Evolutionary conservation across 2,888 invertebrate genomes (phyloP).

Genomic region (Archaeoteleia sp.): DNA sequence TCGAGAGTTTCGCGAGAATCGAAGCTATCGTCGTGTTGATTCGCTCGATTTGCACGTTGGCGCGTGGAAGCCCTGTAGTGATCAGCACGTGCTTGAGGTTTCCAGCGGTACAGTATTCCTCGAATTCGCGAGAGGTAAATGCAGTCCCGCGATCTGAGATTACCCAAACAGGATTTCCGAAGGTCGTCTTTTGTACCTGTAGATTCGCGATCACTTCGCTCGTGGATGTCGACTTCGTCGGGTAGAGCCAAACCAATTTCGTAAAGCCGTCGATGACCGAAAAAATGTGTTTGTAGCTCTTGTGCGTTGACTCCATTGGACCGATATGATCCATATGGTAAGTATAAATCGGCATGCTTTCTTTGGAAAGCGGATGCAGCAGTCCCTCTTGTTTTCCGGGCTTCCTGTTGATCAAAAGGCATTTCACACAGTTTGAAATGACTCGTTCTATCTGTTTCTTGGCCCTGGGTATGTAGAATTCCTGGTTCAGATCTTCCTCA

Average conservation of each 20-base stretch:
- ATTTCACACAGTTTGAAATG: conserved; percentile 3
- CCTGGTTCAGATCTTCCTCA: background rate
- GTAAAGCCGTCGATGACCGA: conserved; percentile 1
- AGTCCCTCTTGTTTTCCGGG: conserved; percentile 5
- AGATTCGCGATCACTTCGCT: background rate
- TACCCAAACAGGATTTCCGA: background rate
- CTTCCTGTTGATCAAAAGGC: conserved; percentile 5
- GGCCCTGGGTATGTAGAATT: background rate
- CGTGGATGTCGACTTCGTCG: background rate
- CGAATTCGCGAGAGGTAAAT: background rate
- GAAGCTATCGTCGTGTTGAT: conserved; percentile 59
- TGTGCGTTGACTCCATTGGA: background rate
- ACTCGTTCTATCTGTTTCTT: background rate
- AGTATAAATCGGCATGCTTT: too few species aligned
- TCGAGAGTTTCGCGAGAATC: conserved; percentile 62
- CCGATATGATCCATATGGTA: conserved; percentile 13
- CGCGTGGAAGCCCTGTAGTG: background rate
- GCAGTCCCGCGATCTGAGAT: conserved; percentile 3
- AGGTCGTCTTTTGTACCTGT: background rate
- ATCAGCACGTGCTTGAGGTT: background rate
- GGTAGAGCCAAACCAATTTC: background rate
- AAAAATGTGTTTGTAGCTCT: conserved; percentile 4
- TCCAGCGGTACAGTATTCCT: background rate
- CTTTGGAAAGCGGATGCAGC: background rate
- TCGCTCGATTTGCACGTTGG: conserved; percentile 53